Percentiles rank a stretch among this genome's conserved stretches.
Conservation (phyloP, 2,888 invertebrate species). For the Thymelicus sylvestris region DNA sequence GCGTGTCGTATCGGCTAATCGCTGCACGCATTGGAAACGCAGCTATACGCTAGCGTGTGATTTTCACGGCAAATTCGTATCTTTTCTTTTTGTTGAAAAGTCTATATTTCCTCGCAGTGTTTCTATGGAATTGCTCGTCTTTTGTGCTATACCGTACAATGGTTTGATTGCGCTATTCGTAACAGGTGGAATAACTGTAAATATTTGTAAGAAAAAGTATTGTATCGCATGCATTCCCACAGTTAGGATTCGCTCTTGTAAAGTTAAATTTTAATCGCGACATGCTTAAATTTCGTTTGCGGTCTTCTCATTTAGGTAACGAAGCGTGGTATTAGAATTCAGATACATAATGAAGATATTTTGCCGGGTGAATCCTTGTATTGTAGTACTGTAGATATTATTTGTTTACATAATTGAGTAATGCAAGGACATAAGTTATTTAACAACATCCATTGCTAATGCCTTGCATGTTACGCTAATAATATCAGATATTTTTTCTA, state of each 20-base stretch:
- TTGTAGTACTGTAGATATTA: too few species aligned
- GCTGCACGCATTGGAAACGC: slow-evolving; percentile 43
- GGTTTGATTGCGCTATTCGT: slow-evolving; percentile 56
- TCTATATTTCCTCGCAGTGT: slow-evolving; percentile 5
- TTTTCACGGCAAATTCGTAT: slow-evolving; percentile 24
- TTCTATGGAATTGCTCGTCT: not conserved
- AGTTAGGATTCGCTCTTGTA: slow-evolving; percentile 56
- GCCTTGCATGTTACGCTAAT: too few species aligned
- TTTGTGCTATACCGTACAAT: slow-evolving; percentile 7
- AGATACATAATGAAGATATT: not conserved
- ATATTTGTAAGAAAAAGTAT: slow-evolving; percentile 57
- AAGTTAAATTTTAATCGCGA: slow-evolving; percentile 21
- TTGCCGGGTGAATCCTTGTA: too few species aligned
- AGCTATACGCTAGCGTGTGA: not conserved
- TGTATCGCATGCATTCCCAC: slow-evolving; percentile 67
- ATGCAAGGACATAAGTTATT: too few species aligned
- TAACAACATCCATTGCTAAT: too few species aligned
- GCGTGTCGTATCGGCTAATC: slow-evolving; percentile 65
- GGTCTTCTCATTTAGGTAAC: not conserved
- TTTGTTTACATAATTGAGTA: not conserved
- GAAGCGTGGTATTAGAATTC: slow-evolving; percentile 15
- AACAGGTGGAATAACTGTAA: slow-evolving; percentile 59
- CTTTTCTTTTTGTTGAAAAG: slow-evolving; percentile 3
- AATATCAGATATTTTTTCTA: too few species aligned
- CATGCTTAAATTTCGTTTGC: slow-evolving; percentile 23